A percentile compares a stretch with the other conserved stretches of the same genome.
Conservation (phyloP, 2,113 vertebrate species). For the Ochotona princeps region DNA sequence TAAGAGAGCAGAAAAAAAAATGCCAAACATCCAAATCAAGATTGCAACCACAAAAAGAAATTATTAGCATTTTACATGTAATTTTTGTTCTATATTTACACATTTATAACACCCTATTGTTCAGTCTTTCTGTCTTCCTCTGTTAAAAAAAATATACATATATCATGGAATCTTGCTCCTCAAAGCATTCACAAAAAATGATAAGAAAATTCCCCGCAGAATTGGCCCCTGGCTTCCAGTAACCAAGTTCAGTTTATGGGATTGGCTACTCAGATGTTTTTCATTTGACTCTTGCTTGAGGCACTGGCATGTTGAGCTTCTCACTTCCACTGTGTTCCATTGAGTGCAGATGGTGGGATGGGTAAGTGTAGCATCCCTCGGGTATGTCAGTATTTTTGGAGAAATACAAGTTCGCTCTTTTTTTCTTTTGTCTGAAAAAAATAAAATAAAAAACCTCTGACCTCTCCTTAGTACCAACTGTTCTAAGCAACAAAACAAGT, state of each 20-base stretch:
- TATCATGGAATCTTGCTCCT: slow-evolving; percentile 41
- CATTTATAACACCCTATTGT: slow-evolving; percentile 54
- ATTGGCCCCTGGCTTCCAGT: slow-evolving; percentile 27
- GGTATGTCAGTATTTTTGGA: slow-evolving; percentile 18
- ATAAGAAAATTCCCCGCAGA: slow-evolving; percentile 58
- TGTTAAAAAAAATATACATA: slow-evolving; percentile 43
- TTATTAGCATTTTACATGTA: slow-evolving; percentile 46
- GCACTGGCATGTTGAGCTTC: not conserved
- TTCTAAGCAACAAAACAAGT: not conserved
- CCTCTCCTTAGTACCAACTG: not conserved
- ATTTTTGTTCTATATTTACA: slow-evolving; percentile 49
- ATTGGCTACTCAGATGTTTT: not conserved
- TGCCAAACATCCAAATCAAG: slow-evolving; percentile 63
- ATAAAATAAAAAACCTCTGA: not conserved
- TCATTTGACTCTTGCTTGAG: not conserved
- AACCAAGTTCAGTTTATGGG: slow-evolving; percentile 30
- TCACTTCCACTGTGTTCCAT: not conserved
- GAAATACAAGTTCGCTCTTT: slow-evolving; percentile 7
- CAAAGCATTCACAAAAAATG: slow-evolving; percentile 54
- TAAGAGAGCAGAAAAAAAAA: not conserved
- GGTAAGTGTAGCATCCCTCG: not conserved
- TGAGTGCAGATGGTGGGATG: not conserved
- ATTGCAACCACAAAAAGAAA: slow-evolving; percentile 39
- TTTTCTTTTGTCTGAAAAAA: slow-evolving; percentile 2
- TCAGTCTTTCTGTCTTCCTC: slow-evolving; percentile 54